A percentile compares a stretch with the other conserved stretches of the same genome.
Conservation (phyloP, 2,113 vertebrate genomes). For the Rhynchomys soricoides region DNA sequence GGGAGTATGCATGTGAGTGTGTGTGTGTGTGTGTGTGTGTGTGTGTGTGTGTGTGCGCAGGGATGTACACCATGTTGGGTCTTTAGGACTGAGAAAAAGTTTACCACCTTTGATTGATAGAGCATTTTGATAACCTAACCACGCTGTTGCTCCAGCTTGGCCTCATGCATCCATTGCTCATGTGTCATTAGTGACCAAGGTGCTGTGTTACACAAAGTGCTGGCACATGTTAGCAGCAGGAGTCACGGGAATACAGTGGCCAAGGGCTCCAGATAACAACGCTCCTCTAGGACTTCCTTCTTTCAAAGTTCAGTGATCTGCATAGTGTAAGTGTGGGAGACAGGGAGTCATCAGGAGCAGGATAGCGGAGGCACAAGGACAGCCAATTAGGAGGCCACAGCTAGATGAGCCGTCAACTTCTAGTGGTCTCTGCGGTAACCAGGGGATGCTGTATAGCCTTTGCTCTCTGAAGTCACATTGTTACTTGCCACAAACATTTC, state of each 20-base stretch:
- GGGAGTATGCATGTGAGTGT: background rate
- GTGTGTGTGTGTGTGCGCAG: background rate
- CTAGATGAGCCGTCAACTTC: background rate
- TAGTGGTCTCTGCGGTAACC: conserved; percentile 14
- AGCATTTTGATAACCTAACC: background rate
- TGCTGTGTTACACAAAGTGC: background rate
- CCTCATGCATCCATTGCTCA: background rate
- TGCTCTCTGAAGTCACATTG: conserved; percentile 56
- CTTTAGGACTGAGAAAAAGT: background rate
- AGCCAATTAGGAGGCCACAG: conserved; percentile 1
- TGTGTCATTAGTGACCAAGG: background rate
- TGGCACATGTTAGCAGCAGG: background rate
- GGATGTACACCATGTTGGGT: background rate
- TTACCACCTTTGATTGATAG: background rate
- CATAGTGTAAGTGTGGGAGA: background rate
- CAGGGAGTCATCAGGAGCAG: conserved; percentile 3
- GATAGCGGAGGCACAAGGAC: background rate
- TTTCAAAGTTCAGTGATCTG: background rate
- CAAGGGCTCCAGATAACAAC: background rate
- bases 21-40: background rate
- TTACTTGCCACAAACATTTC: conserved; percentile 60
- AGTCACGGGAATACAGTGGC: background rate
- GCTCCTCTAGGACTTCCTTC: background rate
- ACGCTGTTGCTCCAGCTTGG: background rate
- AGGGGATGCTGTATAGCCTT: background rate